These are phyloP conservation scores for Anoplopoma fimbria DNA, from an alignment of 2,113 vertebrate genomes.

Conservation along the genomic window DNA sequence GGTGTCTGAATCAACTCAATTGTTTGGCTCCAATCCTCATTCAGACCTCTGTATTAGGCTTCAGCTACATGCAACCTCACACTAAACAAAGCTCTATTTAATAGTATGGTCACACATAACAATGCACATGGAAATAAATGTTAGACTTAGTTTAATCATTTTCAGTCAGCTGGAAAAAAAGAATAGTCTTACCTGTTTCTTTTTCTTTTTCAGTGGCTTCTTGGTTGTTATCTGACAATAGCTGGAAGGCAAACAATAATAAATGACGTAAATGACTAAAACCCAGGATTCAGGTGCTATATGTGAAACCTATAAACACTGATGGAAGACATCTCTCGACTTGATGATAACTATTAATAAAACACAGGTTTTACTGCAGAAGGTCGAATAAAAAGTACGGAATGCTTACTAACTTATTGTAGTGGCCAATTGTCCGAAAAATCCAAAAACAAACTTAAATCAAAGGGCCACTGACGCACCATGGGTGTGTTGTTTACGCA, in stretches of 20 bases:
- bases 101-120: not conserved
- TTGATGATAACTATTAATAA: too few species aligned
- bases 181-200: constrained; percentile 70
- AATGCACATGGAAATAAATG: not conserved
- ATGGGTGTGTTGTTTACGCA: too few species aligned
- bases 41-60: not conserved
- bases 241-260: constrained; percentile 65
- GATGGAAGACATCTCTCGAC: too few species aligned
- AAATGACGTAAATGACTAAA: not conserved
- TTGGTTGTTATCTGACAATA: constrained; percentile 81
- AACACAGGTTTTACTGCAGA: too few species aligned
- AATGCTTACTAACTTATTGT: too few species aligned
- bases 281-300: not conserved
- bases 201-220: constrained; percentile 82
- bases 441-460: too few species aligned
- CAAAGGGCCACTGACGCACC: too few species aligned
- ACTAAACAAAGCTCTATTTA: not conserved
- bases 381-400: too few species aligned
- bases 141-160: not conserved
- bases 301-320: too few species aligned
- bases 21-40: not conserved
- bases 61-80: not conserved
- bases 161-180: not conserved
- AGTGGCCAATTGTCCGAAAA: too few species aligned
- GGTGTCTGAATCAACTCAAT: not conserved